These are phyloP conservation scores for Drosophila ficusphila DNA, from an alignment of 1,140 invertebrate genomes.

Conservation along the genomic window DNA sequence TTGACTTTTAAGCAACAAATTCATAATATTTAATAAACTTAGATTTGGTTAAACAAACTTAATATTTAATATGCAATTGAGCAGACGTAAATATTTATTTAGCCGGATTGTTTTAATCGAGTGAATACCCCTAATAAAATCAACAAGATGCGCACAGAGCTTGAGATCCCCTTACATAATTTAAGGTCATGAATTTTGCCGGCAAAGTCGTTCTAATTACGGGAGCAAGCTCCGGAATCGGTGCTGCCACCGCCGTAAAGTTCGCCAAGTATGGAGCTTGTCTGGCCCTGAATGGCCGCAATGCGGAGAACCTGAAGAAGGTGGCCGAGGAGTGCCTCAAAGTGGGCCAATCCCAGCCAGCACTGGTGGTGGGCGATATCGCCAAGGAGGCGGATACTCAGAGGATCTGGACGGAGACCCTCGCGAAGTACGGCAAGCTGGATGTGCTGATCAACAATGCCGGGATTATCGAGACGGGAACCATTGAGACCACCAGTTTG, in stretches of 20 bases:
- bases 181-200: slow-evolving; percentile 85
- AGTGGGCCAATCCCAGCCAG: slow-evolving; percentile 52
- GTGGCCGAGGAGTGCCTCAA: slow-evolving; percentile 77
- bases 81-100: too few species aligned
- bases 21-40: too few species aligned
- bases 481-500: slow-evolving; percentile 92
- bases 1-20: too few species aligned
- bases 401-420: slow-evolving; percentile 88
- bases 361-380: slow-evolving; percentile 86
- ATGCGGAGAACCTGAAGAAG: slow-evolving; percentile 83
- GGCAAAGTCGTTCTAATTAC: slow-evolving; percentile 90
- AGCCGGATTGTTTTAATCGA: background rate
- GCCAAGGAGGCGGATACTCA: slow-evolving; percentile 90
- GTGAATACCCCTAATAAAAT: slow-evolving; percentile 28
- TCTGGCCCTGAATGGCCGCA: slow-evolving; percentile 90
- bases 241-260: slow-evolving; percentile 91
- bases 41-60: too few species aligned
- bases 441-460: slow-evolving; percentile 95
- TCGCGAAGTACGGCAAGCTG: slow-evolving; percentile 89
- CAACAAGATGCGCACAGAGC: slow-evolving; percentile 23
- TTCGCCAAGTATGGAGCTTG: slow-evolving; percentile 91
- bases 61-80: too few species aligned
- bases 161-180: slow-evolving; percentile 51
- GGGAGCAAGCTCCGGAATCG: slow-evolving; percentile 95
- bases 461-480: slow-evolving; percentile 92